Evolutionary conservation across 2,797 vertebrate species (phyloP), one percentile per base, ranked within the genome.

Genomic region (Phrynocephalus forsythii): DNA sequence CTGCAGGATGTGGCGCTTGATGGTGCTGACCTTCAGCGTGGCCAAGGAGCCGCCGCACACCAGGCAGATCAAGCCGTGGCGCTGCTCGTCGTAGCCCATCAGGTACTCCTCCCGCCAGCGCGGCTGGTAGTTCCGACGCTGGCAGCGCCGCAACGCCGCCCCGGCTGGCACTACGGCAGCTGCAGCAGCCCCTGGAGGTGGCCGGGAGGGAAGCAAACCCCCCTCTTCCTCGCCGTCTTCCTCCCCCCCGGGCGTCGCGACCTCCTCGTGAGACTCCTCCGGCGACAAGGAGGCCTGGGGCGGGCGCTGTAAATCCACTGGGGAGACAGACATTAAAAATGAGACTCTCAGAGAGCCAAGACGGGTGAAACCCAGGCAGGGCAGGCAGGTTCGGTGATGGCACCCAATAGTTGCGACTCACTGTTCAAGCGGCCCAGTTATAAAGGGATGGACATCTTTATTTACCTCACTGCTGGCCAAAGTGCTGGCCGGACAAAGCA

Each of bases 1-100:
- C 95, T 98, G 98, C 91, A 98, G 97, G 93, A 98, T 97, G 96
- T 98, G 98, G 71, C 97, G 96, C 77, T 98, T 97, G 96, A 98
- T 97, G 94, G 97, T 97, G 95, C 97, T 98, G 82, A 98, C 98
- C 94, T 97, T 97, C 87, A 97, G 97, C 83, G 97, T 96, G 0
- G 96, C 96, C 91, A 99, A 95, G 44, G 97, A 94, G 93, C 97
- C 97, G 86, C 98, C 98, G 87, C 98, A 99, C 91, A 98, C 98
- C 98, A 98, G 97, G 94, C 98, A 98, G 95, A 97, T 97, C 26
- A 97, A 97, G 28, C 97, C 97, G 10, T 95, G 97, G 63, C 97
- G 96, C 85, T 95, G 95, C 24, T 97, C 97, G 80, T 98, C 98
- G 44, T 97, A 97, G 48, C 98, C 98, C 96, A 99, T 96, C 92